phyloP scores from a whole-genome alignment of 1,140 invertebrate genomes.

The Microplitis demolitor region DNA sequence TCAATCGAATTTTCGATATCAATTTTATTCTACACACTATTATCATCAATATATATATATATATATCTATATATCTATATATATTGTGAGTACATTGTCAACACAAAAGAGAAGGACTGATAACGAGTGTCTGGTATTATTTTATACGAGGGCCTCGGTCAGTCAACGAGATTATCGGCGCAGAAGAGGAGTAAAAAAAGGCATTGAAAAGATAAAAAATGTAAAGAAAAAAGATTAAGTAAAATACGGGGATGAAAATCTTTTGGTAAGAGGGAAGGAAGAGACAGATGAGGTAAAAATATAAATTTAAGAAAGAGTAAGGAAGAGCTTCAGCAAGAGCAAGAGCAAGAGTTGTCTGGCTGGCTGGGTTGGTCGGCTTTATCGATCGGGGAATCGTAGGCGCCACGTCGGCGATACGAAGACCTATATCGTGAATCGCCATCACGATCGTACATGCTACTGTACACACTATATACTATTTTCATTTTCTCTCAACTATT shows the following conservation, averaged over 20 bases:
- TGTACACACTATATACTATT: not conserved
- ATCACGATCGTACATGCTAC: slow-evolving; percentile 15
- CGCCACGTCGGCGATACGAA: slow-evolving; percentile 30
- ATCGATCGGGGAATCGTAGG: slow-evolving; percentile 30
- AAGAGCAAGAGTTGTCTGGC: slow-evolving; percentile 16
- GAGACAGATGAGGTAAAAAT: not conserved
- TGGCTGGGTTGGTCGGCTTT: slow-evolving; percentile 29
- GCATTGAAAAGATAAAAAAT: not conserved
- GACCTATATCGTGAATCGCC: slow-evolving; percentile 28
- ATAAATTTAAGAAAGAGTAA: no score
- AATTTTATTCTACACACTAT: not conserved
- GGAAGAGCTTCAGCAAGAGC: no score
- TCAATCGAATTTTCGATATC: not conserved
- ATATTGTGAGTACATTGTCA: not conserved
- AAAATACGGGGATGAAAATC: not conserved
- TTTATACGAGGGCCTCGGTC: not conserved
- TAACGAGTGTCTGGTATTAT: not conserved
- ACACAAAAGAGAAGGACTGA: no score
- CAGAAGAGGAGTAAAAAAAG: not conserved
- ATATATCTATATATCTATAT: not conserved
- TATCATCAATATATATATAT: not conserved
- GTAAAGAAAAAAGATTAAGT: not conserved
- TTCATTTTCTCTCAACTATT: slow-evolving; percentile 21
- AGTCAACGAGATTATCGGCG: slow-evolving; percentile 10
- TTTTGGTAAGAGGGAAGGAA: not conserved